phyloP scores from a whole-genome alignment of 2,797 vertebrate genomes.

The Anomalospiza imberbis region DNA sequence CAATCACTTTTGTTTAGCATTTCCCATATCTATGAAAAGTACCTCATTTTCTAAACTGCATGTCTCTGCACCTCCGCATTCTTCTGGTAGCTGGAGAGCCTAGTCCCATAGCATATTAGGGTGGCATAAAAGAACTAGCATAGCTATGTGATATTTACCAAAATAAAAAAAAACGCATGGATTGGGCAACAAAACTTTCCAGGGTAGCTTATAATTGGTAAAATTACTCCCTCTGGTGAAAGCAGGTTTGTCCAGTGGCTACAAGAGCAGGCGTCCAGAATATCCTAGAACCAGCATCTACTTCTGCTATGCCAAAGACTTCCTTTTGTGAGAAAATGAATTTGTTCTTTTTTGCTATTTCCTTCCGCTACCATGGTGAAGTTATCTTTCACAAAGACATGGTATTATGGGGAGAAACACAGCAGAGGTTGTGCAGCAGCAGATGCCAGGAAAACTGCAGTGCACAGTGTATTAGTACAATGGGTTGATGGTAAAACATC shows the following conservation, averaged over 20 bases:
- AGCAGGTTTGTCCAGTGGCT: not conserved
- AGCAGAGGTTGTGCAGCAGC: not conserved
- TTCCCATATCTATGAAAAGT: not conserved
- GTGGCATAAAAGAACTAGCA: not conserved
- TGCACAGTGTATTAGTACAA: not conserved
- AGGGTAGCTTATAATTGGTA: not conserved
- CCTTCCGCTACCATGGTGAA: not conserved
- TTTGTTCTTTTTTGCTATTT: not conserved
- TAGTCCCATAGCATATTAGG: not conserved
- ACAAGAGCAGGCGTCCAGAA: not conserved
- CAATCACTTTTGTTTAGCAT: not conserved
- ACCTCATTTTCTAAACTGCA: not conserved
- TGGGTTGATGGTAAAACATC: not conserved
- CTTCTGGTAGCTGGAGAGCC: not conserved
- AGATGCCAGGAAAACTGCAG: not conserved
- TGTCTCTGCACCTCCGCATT: not conserved
- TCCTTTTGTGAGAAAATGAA: not conserved
- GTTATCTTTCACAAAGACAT: not conserved
- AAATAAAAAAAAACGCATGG: not conserved
- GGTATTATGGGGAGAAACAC: not conserved
- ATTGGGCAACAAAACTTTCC: not conserved
- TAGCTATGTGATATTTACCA: not conserved
- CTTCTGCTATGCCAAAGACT: not conserved
- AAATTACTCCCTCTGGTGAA: not conserved
- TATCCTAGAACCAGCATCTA: not conserved